phyloP scores from a whole-genome alignment of 2,113 vertebrate genomes.

The Poeciliopsis turrubarensis region DNA sequence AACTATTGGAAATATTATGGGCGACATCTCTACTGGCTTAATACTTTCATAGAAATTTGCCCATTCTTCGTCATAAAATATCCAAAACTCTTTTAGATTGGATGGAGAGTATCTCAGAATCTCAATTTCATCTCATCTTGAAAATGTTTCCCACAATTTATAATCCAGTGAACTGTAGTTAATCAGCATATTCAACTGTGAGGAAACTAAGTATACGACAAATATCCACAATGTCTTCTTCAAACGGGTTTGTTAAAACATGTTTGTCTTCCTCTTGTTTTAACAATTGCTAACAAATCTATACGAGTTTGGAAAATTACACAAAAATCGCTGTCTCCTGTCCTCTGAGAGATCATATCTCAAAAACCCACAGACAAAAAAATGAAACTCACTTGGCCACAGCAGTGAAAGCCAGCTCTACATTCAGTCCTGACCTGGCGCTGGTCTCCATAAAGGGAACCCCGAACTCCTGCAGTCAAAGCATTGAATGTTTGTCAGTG shows the following conservation, averaged over 20 bases:
- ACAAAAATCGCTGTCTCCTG: background rate
- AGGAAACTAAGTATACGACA: background rate
- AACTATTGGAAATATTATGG: background rate
- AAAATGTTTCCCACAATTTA: background rate
- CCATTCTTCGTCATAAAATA: background rate
- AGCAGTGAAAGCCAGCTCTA: constrained; percentile 91
- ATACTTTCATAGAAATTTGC: background rate
- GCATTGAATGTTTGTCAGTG: background rate
- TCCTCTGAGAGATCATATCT: too few relatives aligned
- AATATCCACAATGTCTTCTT: background rate
- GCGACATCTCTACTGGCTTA: background rate
- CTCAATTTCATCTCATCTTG: background rate
- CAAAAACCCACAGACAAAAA: background rate
- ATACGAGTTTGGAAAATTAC: background rate
- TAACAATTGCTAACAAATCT: background rate
- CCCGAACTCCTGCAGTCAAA: constrained; percentile 85
- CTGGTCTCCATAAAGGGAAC: constrained; percentile 97
- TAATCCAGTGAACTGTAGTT: background rate
- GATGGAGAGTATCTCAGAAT: background rate
- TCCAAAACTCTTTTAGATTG: background rate
- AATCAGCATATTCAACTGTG: background rate
- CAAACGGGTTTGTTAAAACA: background rate
- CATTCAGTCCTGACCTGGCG: constrained; percentile 89
- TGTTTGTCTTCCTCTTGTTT: background rate
- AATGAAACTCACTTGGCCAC: constrained; percentile 88